Evolutionary conservation across 2,888 invertebrate species (phyloP).

Genomic region (Lagria hirta): DNA sequence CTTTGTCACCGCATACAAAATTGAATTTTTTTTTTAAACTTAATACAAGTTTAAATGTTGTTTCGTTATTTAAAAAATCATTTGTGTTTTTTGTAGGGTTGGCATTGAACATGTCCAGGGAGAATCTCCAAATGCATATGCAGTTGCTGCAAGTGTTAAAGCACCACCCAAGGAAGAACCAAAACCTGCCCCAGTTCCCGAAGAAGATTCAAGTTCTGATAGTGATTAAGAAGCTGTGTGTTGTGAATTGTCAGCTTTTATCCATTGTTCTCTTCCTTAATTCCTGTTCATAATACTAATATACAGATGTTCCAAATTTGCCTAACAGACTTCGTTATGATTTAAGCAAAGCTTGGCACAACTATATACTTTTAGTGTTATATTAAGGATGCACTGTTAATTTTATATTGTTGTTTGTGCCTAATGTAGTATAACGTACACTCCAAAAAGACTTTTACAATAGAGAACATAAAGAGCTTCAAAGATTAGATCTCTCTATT

Average conservation of each 20-base stretch:
- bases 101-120: conserved; percentile 87
- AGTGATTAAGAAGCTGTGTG: conserved; percentile 49
- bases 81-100: conserved; percentile 59
- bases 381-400: not conserved
- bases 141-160: conserved; percentile 60
- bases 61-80: not conserved
- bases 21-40: not conserved
- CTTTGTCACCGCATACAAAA: not conserved
- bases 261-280: conserved; percentile 3
- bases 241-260: conserved; percentile 1
- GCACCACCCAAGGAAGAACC: conserved; percentile 51
- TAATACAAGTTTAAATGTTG: no score
- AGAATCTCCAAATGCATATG: conserved; percentile 68
- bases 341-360: not conserved
- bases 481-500: conserved; percentile 8
- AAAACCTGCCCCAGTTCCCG: conserved; percentile 46
- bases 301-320: no score
- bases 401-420: conserved; percentile 3
- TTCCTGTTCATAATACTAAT: no score
- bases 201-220: conserved; percentile 55
- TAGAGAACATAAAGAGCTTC: no score
- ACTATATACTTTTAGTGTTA: not conserved
- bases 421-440: no score
- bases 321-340: no score
- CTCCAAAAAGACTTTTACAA: no score